Percentiles rank a stretch among this genome's conserved stretches.
These are phyloP conservation scores for Stictocephala bisonia DNA, from an alignment of 2,888 invertebrate species.

Conservation along the genomic window DNA sequence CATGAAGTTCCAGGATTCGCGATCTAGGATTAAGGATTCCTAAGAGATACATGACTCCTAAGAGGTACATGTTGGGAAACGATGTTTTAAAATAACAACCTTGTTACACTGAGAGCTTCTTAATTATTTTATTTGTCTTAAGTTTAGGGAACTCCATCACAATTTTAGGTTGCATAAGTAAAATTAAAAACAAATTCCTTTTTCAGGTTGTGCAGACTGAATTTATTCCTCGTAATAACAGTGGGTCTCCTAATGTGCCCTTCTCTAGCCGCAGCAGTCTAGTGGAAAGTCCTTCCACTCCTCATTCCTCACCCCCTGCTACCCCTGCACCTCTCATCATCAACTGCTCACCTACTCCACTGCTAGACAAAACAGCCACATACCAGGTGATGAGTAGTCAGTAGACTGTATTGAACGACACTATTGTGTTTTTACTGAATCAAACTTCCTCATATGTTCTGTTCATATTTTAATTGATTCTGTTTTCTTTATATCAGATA, in stretches of 20 bases:
- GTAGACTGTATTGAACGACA: constrained; percentile 6
- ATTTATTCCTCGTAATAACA: constrained; percentile 66
- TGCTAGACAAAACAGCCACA: constrained; percentile 58
- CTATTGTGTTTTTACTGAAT: too few relatives aligned
- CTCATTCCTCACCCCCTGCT: constrained; percentile 48
- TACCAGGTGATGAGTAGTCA: constrained; percentile 60
- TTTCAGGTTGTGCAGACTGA: constrained; percentile 63
- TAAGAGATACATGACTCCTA: too few relatives aligned
- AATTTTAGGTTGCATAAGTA: background rate
- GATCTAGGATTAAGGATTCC: too few relatives aligned
- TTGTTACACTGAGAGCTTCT: background rate
- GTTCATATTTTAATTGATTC: too few relatives aligned
- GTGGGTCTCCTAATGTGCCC: constrained; percentile 47
- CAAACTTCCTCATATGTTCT: too few relatives aligned
- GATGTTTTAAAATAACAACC: too few relatives aligned
- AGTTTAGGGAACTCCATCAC: background rate
- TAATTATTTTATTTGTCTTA: too few relatives aligned
- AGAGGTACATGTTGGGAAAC: too few relatives aligned
- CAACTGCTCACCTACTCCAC: constrained; percentile 64
- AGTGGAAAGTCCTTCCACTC: constrained; percentile 45
- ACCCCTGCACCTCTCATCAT: constrained; percentile 62
- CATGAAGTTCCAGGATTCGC: too few relatives aligned
- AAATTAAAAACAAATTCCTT: too few relatives aligned
- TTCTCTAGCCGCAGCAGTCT: constrained; percentile 46
- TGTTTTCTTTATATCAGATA: too few relatives aligned